phyloP scores from a whole-genome alignment of 92 coral and sea anemone genomes.

The Parazoanthus darwini region DNA sequence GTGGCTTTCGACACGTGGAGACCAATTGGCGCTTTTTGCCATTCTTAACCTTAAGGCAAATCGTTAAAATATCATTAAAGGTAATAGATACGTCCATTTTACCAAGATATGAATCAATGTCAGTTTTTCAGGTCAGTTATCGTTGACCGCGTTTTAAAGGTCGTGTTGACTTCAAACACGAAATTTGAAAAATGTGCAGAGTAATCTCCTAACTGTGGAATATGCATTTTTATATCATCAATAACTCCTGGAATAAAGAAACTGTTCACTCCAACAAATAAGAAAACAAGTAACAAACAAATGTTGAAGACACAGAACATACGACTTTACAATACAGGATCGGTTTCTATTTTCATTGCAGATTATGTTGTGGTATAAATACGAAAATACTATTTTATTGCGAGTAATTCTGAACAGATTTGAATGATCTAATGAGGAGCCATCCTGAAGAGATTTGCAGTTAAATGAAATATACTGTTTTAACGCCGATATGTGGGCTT shows the following conservation, averaged over 20 bases:
- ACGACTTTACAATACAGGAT: too few relatives aligned
- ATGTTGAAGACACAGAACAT: not conserved
- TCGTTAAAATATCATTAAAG: slow-evolving; percentile 31
- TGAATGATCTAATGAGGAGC: not conserved
- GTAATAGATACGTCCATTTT: slow-evolving; percentile 28
- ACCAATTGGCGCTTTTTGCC: not conserved
- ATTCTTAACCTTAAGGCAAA: not conserved
- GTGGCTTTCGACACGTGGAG: slow-evolving; percentile 2
- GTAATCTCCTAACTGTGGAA: not conserved
- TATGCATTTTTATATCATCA: not conserved
- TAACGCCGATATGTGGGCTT: not conserved
- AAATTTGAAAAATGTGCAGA: not conserved
- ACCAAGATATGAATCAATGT: not conserved
- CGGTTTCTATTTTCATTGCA: not conserved
- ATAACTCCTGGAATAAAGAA: not conserved
- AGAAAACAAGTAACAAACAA: not conserved
- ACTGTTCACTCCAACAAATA: not conserved
- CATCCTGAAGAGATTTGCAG: not conserved
- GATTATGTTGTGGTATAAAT: not conserved
- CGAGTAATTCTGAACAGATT: not conserved
- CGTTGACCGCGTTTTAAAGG: slow-evolving; percentile 2
- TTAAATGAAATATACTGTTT: not conserved
- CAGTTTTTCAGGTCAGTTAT: not conserved
- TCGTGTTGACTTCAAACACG: slow-evolving; percentile 11
- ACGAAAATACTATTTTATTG: not conserved